Percentiles rank a stretch among this genome's conserved stretches.
Conservation (phyloP, 2,888 invertebrate species). For the Caenorhabditis wallacei region DNA sequence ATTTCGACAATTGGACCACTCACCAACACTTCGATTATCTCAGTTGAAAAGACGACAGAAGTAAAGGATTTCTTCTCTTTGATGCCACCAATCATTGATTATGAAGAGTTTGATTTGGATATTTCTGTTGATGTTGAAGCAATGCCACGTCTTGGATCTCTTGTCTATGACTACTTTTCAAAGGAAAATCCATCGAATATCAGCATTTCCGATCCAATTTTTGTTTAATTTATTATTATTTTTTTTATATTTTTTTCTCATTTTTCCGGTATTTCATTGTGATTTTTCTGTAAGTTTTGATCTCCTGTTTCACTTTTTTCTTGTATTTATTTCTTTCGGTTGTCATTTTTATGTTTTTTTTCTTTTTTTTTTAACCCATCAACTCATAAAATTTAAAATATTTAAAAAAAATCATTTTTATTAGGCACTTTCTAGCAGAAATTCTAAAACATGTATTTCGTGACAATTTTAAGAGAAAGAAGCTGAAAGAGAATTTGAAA, state of each 20-base stretch:
- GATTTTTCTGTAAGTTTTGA: not conserved
- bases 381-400: conserved; percentile 2
- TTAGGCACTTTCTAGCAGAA: not conserved
- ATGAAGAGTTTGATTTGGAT: conserved; percentile 14
- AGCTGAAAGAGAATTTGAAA: not conserved
- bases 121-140: not conserved
- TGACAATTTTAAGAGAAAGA: no score
- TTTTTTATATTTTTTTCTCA: not conserved
- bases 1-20: conserved; percentile 27
- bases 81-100: conserved; percentile 33
- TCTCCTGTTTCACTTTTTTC: not conserved
- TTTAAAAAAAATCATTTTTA: not conserved
- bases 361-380: not conserved
- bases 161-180: conserved; percentile 13
- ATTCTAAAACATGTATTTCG: not conserved
- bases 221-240: conserved; percentile 13
- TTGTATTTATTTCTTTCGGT: conserved; percentile 2
- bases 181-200: not conserved
- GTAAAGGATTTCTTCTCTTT: conserved; percentile 24
- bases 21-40: not conserved
- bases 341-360: not conserved
- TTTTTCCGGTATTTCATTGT: not conserved
- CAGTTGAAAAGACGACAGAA: not conserved
- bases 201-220: conserved; percentile 28
- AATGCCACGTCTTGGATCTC: conserved; percentile 32